Evolutionary conservation across 1,140 invertebrate genomes (phyloP), one percentile per base, ranked within the genome.

Genomic region (Drosophila mojavensis): DNA sequence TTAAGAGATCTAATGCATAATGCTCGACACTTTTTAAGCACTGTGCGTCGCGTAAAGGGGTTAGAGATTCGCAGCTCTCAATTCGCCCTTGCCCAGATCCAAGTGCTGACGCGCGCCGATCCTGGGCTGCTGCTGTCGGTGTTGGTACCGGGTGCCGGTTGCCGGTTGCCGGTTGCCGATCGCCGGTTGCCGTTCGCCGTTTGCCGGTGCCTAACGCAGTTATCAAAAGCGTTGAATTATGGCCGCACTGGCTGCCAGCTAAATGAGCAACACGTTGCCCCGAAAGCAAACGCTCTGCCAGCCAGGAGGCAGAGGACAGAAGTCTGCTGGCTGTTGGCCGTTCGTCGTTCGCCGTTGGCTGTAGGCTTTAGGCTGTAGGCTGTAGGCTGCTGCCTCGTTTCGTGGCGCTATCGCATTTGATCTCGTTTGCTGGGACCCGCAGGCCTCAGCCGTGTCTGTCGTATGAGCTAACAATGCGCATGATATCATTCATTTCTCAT

Each of bases 341-440:
- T 17, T 17, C 17, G 30, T 63, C 53, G 62, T n/a, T 45, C 53
- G 79, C 72, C 2, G 59, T 24, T 43, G 33, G 30, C 67, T 58
- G 61, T n/a, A 43, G 58, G 79, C 72, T 79, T n/a, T n/a, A n/a
- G n/a, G n/a, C n/a, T 3, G 59, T 24, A 41, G 33, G 30, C 67
- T 58, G 61, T n/a, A 43, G 58, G 79, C 72, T 79, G 72, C 39
- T 75, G 68, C 59, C 75, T 84, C 66, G 78, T 78, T 84, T 88
- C 75, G 68, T 91, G 88, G 88, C 88, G 88, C 88, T 91, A 91
- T 91, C 89, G 89, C 81, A 91, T 91, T 91, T 91, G 89, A 91
- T 91, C 89, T 91, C 83, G 81, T 88, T 88, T 91, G 84, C 84
- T 51, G 80, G 66, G 65, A 77, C 83, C 83, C 83, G 83, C 83